phyloP scores from a whole-genome alignment of 1,140 invertebrate genomes.

The Scaptomyza montana region DNA sequence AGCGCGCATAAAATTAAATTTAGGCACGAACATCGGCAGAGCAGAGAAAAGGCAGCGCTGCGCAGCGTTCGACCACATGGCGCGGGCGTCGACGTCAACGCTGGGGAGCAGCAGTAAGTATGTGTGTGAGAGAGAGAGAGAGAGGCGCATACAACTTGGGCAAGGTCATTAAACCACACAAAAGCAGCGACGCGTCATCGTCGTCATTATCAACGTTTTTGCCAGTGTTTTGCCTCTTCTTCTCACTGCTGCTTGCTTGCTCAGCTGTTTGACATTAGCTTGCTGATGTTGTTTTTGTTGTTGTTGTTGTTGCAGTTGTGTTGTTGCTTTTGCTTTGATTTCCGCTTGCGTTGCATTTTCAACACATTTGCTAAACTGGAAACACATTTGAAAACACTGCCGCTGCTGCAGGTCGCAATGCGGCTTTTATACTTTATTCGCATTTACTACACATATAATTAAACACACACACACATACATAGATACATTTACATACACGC shows the following conservation, averaged over 20 bases:
- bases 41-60: constrained; percentile 10
- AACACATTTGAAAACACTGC: constrained; percentile 28
- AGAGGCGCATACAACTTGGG: constrained; percentile 61
- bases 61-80: constrained; percentile 57
- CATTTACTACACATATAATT: constrained; percentile 16
- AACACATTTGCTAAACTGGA: constrained; percentile 41
- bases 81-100: constrained; percentile 48
- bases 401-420: constrained; percentile 8
- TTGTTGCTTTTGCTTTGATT: constrained; percentile 68
- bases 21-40: constrained; percentile 56
- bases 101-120: constrained; percentile 61
- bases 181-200: constrained; percentile 46
- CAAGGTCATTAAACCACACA: constrained; percentile 80
- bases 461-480: constrained; percentile 14
- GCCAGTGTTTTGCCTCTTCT: constrained; percentile 2
- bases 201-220: constrained; percentile 47
- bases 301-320: constrained; percentile 22
- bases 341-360: constrained; percentile 72
- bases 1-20: constrained; percentile 76
- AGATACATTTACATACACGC: constrained; percentile 36
- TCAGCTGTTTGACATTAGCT: constrained; percentile 54
- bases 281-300: constrained; percentile 6
- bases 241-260: constrained; percentile 58
- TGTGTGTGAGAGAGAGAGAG: constrained; percentile 41
- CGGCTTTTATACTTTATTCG: constrained; percentile 15